Evolutionary conservation across 1,140 invertebrate genomes (phyloP).

Genomic region (Drosophila leontia): DNA sequence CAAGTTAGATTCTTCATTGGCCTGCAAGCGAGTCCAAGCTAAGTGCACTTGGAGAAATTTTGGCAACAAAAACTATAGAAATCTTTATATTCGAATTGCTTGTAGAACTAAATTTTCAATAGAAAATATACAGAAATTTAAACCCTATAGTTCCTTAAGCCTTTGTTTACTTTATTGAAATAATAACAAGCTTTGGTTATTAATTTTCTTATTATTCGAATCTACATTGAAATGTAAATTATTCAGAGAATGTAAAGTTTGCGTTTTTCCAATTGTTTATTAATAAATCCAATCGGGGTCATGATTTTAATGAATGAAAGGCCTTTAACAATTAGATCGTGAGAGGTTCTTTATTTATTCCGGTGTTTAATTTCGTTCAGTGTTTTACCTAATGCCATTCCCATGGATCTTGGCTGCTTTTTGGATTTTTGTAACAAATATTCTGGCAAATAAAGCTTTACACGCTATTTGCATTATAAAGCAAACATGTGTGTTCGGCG

Average conservation of each 20-base stretch:
- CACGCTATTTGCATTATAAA: constrained; percentile 71
- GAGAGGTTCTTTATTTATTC: background rate
- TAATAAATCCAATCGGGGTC: constrained; percentile 8
- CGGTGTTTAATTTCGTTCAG: constrained; percentile 22
- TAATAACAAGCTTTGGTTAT: background rate
- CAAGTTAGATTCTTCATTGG: constrained; percentile 58
- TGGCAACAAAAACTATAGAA: background rate
- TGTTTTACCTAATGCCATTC: constrained; percentile 32
- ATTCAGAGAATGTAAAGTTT: background rate
- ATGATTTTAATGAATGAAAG: constrained; percentile 1
- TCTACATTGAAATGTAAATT: background rate
- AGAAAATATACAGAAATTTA: background rate
- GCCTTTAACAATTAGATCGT: constrained; percentile 3
- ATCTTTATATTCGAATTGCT: background rate
- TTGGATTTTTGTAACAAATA: constrained; percentile 75
- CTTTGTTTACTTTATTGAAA: constrained; percentile 2
- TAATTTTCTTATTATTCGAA: background rate
- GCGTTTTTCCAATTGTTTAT: constrained; percentile 8
- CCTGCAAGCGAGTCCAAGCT: constrained; percentile 22
- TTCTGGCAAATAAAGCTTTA: constrained; percentile 67
- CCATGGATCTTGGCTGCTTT: constrained; percentile 41
- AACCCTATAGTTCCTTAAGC: background rate
- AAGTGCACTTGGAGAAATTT: constrained; percentile 14
- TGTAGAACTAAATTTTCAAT: background rate
- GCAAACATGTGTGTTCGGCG: constrained; percentile 54